Base-by-base conservation (phyloP, 2,888 invertebrate genomes). In the Pterostichus niger region DNA sequence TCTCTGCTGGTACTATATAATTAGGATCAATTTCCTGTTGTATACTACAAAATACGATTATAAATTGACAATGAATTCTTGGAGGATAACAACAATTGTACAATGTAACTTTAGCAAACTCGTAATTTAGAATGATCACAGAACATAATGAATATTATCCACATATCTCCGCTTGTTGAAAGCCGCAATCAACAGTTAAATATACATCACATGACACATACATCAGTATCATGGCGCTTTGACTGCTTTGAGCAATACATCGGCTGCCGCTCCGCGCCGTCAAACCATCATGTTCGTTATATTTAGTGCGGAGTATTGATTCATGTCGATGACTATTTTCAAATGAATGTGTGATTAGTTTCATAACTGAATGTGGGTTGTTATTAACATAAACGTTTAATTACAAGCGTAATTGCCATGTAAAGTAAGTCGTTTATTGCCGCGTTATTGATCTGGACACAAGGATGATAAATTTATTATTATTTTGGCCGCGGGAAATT, bases 321-420 rank as follows among this genome's bases (percentile, higher is more conserved):
- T 71, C 68, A 64, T 64, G 9, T 17, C 44, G 68, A 71, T 71
- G 68, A n/a, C 9, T 71, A 33, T 64, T 71, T 56, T 15, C 44
- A 17, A 71, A 46, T 71, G 68, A 44, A 71, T 71, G 68, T 44
- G 44, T 44, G 40, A 71, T 71, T 71, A 71, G 44, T 71, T 71
- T 71, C 68, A 44, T 71, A 71, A 71, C 17, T 15, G 56, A 10
- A 71, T 33, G 75, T 75, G 52, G 75, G 75, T 35, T 75, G 49
- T 31, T 75, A 75, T 75, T 75, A 75, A 49, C 75, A 75, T 75
- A 75, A 75, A 75, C 75, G 75, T 49, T 75, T 75, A 49, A 75
- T 75, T 75, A 75, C 75, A 31, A 31, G 31, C 13, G 46, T 71
- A 71, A 71, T 71, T 71, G 44, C 68, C 44, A 71, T 52, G 75